Evolutionary conservation across 2,113 vertebrate species (phyloP).

Genomic region (Piprites chloris): DNA sequence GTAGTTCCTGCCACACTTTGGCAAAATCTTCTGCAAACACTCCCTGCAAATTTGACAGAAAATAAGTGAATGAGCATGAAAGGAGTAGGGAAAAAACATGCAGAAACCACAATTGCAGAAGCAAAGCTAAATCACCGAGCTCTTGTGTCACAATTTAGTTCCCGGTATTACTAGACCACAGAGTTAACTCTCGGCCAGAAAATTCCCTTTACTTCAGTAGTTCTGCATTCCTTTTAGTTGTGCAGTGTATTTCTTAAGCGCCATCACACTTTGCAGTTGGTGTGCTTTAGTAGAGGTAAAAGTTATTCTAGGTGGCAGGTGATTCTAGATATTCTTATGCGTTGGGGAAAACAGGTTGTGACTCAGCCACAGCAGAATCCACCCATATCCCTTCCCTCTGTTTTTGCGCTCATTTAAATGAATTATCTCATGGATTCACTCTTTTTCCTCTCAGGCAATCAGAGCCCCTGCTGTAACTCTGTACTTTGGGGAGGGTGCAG

Average conservation of each 20-base stretch:
- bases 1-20: neutral
- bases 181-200: neutral
- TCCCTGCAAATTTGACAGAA: neutral
- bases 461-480: neutral
- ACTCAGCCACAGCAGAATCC: neutral
- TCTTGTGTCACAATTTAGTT: neutral
- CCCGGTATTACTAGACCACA: neutral
- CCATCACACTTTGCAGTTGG: neutral
- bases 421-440: neutral
- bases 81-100: neutral
- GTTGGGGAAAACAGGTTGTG: neutral
- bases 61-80: neutral
- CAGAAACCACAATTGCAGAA: neutral
- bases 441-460: neutral
- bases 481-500: neutral
- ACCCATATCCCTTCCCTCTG: neutral
- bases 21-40: neutral
- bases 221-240: neutral
- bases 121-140: neutral
- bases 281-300: neutral
- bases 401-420: neutral
- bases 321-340: neutral
- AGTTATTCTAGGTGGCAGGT: neutral
- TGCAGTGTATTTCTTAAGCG: neutral
- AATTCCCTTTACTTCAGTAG: neutral